phyloP scores from a whole-genome alignment of 2,113 vertebrate species.

The Octodon degus region DNA sequence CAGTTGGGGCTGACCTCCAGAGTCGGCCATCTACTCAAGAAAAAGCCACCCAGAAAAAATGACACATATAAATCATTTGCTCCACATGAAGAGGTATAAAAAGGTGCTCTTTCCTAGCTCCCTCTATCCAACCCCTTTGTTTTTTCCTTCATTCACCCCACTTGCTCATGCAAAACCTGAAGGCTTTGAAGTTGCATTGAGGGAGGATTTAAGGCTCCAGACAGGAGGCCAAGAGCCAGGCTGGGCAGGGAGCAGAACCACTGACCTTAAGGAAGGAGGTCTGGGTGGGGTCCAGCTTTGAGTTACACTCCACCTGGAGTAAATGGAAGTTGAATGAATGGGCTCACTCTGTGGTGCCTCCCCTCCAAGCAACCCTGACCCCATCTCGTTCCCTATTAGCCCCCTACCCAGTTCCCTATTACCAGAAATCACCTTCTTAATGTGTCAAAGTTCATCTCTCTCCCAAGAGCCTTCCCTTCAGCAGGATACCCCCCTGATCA shows the following conservation, averaged over 20 bases:
- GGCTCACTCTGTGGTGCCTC: neutral
- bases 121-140: neutral
- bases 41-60: constrained; percentile 51
- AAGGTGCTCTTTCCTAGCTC: neutral
- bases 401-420: neutral
- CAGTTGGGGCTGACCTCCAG: constrained; percentile 94
- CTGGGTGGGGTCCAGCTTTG: constrained; percentile 82
- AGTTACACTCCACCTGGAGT: constrained; percentile 87
- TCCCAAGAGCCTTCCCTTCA: neutral
- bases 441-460: neutral
- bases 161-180: neutral
- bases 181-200: constrained; percentile 28
- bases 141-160: neutral
- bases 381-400: neutral
- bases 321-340: constrained; percentile 51
- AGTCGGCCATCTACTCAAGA: constrained; percentile 93
- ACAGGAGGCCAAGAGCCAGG: neutral
- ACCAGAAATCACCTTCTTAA: constrained; percentile 40
- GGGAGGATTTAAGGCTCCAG: neutral
- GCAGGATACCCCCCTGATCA: constrained; percentile 6
- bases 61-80: neutral
- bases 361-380: neutral
- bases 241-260: neutral
- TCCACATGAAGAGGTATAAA: neutral
- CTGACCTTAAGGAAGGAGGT: constrained; percentile 83